These are phyloP conservation scores for Drosophila neonasuta DNA, from an alignment of 2,888 invertebrate species.

Conservation along the genomic window DNA sequence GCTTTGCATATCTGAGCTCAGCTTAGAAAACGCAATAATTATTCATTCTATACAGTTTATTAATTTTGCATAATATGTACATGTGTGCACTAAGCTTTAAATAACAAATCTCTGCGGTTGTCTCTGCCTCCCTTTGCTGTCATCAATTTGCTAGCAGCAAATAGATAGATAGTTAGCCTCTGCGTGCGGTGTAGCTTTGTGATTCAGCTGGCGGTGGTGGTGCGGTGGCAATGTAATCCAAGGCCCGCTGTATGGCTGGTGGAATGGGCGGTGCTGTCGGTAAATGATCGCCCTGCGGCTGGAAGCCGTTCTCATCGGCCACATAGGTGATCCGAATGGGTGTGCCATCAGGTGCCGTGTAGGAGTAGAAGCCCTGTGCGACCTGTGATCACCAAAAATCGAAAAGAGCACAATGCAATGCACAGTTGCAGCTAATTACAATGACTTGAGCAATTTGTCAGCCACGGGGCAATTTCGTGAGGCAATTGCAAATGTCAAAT, in stretches of 20 bases:
- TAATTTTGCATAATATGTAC: constrained; percentile 36
- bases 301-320: constrained; percentile 88
- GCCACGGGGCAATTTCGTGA: constrained; percentile 32
- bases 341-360: constrained; percentile 86
- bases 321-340: constrained; percentile 85
- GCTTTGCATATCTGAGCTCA: constrained; percentile 4
- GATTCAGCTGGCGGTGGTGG: constrained; percentile 82
- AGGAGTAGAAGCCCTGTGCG: constrained; percentile 86
- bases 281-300: constrained; percentile 83
- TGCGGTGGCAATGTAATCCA: constrained; percentile 86
- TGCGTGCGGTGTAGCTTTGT: constrained; percentile 58
- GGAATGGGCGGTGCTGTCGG: constrained; percentile 87
- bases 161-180: constrained; percentile 62
- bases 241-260: constrained; percentile 86
- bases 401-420: constrained; percentile 1
- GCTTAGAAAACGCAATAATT: constrained; percentile 11
- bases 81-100: constrained; percentile 19
- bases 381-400: constrained; percentile 73
- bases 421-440: constrained; percentile 28
- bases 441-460: constrained; percentile 34
- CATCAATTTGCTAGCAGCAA: not conserved
- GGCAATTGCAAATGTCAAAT: constrained; percentile 58
- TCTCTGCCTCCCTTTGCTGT: not conserved
- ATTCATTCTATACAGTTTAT: constrained; percentile 16
- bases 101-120: constrained; percentile 14